Evolutionary conservation across 2,888 invertebrate genomes (phyloP).

Genomic region (Incurvaria masculella): DNA sequence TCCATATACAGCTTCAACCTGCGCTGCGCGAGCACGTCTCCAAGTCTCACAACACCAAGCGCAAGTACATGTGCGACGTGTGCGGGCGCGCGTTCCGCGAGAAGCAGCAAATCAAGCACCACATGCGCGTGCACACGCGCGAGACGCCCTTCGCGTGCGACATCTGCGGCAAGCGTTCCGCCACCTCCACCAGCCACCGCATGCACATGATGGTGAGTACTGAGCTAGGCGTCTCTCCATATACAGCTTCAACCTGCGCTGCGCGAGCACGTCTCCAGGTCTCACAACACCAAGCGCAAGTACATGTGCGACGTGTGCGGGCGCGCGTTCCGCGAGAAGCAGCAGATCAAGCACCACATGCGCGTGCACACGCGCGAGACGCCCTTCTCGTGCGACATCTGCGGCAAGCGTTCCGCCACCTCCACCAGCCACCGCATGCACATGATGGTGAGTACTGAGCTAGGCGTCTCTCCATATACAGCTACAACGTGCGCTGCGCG

Average conservation of each 20-base stretch:
- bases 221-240: too few species aligned
- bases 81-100: background rate
- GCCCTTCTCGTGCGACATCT: background rate
- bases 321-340: background rate
- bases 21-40: background rate
- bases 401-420: background rate
- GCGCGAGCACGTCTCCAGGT: background rate
- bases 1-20: too few species aligned
- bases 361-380: background rate
- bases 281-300: background rate
- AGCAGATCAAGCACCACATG: background rate
- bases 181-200: background rate
- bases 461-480: too few species aligned
- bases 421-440: background rate
- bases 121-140: background rate
- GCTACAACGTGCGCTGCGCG: background rate
- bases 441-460: too few species aligned
- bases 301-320: background rate
- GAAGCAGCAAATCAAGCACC: background rate
- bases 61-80: background rate
- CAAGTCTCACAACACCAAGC: background rate
- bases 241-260: background rate
- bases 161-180: background rate
- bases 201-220: background rate
- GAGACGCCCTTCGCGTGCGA: background rate